A percentile compares a stretch with the other conserved stretches of the same genome.
phyloP scores from a whole-genome alignment of 2,113 vertebrate species.

The Scopus umbretta region DNA sequence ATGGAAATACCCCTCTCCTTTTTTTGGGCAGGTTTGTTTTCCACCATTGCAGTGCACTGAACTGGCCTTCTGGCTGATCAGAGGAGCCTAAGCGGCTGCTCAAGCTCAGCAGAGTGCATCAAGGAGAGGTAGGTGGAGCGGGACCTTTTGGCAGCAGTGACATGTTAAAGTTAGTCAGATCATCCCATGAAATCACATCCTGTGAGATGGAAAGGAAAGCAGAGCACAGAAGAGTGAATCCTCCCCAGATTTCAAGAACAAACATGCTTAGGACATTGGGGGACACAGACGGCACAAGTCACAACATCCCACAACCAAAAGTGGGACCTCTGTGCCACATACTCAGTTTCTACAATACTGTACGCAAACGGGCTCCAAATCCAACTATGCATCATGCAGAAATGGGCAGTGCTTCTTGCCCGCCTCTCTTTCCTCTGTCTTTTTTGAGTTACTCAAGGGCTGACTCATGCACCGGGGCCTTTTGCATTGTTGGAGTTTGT shows the following conservation, averaged over 20 bases:
- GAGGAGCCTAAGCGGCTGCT: neutral
- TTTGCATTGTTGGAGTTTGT: accelerated
- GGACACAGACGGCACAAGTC: accelerated
- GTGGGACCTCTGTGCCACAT: neutral
- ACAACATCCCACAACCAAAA: neutral
- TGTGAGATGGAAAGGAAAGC: neutral
- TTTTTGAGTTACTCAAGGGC: neutral
- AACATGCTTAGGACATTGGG: accelerated
- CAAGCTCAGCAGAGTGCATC: neutral
- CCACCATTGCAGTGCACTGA: neutral
- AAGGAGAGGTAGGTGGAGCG: neutral
- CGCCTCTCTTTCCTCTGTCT: neutral
- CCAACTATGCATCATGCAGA: accelerated
- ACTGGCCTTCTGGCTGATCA: neutral
- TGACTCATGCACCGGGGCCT: accelerated
- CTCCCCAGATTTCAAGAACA: neutral
- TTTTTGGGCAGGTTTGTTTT: neutral
- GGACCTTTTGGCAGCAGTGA: neutral
- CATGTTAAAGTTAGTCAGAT: neutral
- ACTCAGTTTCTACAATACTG: neutral
- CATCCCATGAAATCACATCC: neutral
- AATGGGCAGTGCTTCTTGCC: neutral
- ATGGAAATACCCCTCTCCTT: neutral
- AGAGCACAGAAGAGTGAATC: neutral
- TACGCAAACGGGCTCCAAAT: neutral